Conservation (phyloP, 2,797 vertebrate genomes). For the Acridotheres tristis region DNA sequence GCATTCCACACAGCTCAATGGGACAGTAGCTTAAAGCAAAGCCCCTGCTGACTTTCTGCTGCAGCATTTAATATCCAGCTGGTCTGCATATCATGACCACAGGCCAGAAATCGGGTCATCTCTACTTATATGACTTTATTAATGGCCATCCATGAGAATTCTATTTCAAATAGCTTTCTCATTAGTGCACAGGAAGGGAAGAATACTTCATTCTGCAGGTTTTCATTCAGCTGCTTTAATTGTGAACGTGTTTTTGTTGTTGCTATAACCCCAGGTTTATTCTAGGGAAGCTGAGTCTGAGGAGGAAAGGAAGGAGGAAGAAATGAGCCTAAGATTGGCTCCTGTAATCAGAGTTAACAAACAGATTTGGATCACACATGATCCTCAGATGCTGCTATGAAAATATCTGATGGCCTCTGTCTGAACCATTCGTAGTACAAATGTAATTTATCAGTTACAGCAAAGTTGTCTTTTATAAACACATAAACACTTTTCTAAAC, state of each 20-base stretch:
- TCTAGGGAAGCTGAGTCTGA: neutral
- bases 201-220: neutral
- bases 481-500: neutral
- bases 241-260: neutral
- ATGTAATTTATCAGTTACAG: neutral
- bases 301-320: neutral
- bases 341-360: neutral
- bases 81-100: accelerated
- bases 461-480: neutral
- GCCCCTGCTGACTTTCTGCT: neutral
- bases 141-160: neutral
- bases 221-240: neutral
- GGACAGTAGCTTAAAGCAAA: neutral
- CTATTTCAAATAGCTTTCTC: neutral
- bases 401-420: neutral
- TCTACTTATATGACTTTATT: neutral
- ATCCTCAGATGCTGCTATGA: neutral
- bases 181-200: neutral
- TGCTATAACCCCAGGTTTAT: neutral
- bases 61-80: neutral
- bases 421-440: neutral
- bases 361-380: neutral
- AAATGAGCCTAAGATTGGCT: neutral
- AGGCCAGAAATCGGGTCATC: neutral
- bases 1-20: neutral